Conservation (phyloP, 64 coral and sea anemone genomes). For the Pocillopora verrucosa region DNA sequence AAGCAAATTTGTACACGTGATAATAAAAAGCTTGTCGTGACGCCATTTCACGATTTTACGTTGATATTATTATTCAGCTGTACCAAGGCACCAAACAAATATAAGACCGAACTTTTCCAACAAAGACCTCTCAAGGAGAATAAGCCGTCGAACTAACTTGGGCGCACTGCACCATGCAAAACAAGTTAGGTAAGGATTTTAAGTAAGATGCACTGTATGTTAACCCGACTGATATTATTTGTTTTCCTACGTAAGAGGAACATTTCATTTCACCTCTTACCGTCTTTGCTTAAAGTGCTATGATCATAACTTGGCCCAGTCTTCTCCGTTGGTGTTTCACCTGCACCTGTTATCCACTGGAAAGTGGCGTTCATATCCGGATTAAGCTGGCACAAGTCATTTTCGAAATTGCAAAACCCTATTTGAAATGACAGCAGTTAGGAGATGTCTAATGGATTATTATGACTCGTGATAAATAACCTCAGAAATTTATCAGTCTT, state of each 20-base stretch:
- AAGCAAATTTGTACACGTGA: no score
- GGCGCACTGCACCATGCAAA: neutral
- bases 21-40: no score
- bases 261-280: neutral
- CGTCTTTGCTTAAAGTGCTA: neutral
- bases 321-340: neutral
- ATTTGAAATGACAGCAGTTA: neutral
- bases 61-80: neutral
- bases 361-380: neutral
- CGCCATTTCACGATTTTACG: no score
- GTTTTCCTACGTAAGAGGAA: no score
- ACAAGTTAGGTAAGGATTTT: no score
- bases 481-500: neutral
- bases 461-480: neutral
- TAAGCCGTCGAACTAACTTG: no score
- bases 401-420: constrained; percentile 37
- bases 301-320: constrained; percentile 37
- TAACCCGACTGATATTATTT: no score
- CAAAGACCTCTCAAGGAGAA: no score
- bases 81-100: neutral
- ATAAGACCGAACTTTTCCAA: no score
- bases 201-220: no score
- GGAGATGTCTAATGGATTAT: neutral
- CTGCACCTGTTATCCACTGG: constrained; percentile 17
- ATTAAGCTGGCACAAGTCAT: constrained; percentile 8